phyloP scores from a whole-genome alignment of 2,888 invertebrate species.

The Sepiola atlantica region DNA sequence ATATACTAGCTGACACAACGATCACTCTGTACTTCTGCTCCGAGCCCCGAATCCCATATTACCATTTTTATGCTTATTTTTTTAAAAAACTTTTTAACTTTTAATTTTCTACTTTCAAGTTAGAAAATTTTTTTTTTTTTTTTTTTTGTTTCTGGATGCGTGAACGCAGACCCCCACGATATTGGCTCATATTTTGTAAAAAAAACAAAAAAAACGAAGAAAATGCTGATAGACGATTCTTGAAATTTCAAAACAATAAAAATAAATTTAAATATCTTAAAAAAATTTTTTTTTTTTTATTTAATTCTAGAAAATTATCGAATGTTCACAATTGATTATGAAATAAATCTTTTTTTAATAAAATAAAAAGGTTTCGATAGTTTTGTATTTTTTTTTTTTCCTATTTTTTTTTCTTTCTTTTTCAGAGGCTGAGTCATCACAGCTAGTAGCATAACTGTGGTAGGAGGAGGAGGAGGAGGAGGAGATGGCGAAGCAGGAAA shows the following conservation, averaged over 20 bases:
- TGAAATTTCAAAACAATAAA: not conserved
- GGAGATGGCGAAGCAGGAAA: not conserved
- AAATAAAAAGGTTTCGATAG: not conserved
- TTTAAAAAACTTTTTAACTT: too few relatives aligned
- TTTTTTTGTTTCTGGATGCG: too few relatives aligned
- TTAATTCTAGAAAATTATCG: not conserved
- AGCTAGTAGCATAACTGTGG: not conserved
- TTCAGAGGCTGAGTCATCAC: not conserved
- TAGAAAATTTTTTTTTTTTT: too few relatives aligned
- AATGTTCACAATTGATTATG: not conserved
- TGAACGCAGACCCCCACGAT: too few relatives aligned
- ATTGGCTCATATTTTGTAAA: not conserved
- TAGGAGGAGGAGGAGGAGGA: not conserved
- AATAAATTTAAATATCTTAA: too few relatives aligned
- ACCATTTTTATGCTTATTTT: too few relatives aligned
- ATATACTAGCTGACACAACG: too few relatives aligned
- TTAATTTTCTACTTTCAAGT: too few relatives aligned
- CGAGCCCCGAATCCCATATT: too few relatives aligned
- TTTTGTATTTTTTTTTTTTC: not conserved
- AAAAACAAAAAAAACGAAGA: not conserved
- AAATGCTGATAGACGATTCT: not conserved
- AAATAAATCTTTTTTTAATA: slow-evolving; percentile 32
- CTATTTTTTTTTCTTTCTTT: not conserved
- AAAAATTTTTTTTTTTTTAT: too few relatives aligned
- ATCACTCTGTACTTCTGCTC: too few relatives aligned